Base-by-base conservation (phyloP, 2,113 vertebrate genomes). In the Callorhinus ursinus region DNA sequence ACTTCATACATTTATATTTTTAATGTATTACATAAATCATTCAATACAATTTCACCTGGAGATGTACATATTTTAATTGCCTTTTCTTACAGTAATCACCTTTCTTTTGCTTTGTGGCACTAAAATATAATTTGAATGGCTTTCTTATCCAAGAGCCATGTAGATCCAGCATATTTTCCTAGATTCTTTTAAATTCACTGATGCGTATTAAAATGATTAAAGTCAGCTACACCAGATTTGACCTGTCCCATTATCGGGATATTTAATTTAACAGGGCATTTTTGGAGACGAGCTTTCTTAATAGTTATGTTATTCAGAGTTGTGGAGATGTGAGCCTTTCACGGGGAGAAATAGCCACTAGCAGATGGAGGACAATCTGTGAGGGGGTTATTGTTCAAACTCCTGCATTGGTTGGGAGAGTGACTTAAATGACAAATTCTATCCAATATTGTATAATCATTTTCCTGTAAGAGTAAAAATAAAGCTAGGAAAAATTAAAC, bases 1-100 rank as follows among this genome's bases (percentile, higher is more conserved):
- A 71, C 1, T 26, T 2, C 46, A 57, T 72, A 79, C 15, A 93
- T 98, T 98, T 88, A 88, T 97, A 59, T 92, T 61, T 97, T 98
- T 96, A 94, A 74, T 67, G 4, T 51, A 92, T 88, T 88, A 88
- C 36, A 96, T 84, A 90, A 98, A 93, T 98, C 72, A 97, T 96
- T 97, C 21, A 95, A 53, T 55, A 87, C 12, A 31, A 65, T 96
- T 98, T 97, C 11, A 95, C 85, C 61, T 59, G 13, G 39, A 83
- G 0, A 53, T 59, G 2, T 84, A 74, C 46, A 80, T 83, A 90
- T 95, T 97, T 98, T 98, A 94, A 98, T 94, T 97, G 5, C 2
- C 4, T n/a, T 19, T 36, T 46, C 96, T 88, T 18, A 36, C 51
- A 74, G 42, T 93, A 67, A 92, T 69, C 31, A 65, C 55, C 1